Percentiles rank a stretch among this genome's conserved stretches.
Evolutionary conservation across 2,113 vertebrate species (phyloP).

Genomic region (Carassius carassius): DNA sequence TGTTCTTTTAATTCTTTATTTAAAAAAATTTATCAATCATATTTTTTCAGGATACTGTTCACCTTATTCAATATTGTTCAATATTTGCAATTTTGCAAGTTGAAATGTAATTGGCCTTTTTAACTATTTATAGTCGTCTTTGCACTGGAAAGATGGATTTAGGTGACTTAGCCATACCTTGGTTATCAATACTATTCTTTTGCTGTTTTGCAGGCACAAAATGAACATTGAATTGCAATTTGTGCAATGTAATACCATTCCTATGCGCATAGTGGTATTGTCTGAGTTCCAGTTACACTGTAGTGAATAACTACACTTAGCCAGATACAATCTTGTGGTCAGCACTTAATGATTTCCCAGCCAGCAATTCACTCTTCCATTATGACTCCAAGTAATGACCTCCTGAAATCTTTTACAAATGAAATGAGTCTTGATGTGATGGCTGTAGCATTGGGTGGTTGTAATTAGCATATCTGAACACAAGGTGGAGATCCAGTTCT

Average conservation of each 20-base stretch:
- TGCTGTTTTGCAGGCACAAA: neutral
- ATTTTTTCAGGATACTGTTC: neutral
- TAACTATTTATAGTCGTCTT: neutral
- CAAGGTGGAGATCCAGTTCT: slow-evolving; percentile 25
- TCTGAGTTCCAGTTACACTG: neutral
- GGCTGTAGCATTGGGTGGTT: neutral
- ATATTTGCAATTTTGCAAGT: neutral
- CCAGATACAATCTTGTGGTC: neutral
- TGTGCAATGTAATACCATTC: neutral
- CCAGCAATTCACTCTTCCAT: neutral
- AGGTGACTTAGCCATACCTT: neutral
- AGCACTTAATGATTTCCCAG: neutral
- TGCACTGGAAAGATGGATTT: neutral
- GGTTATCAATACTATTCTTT: neutral
- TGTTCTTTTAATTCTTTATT: neutral
- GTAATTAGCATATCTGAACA: slow-evolving; percentile 23
- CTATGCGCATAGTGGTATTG: neutral
- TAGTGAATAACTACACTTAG: neutral
- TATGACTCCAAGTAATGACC: neutral
- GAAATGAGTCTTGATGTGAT: neutral
- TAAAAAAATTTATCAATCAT: neutral
- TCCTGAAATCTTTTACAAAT: neutral
- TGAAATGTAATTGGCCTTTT: neutral
- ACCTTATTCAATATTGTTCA: neutral
- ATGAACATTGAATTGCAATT: neutral